phyloP scores from a whole-genome alignment of 2,797 vertebrate species.

The Etheostoma nigrum region DNA sequence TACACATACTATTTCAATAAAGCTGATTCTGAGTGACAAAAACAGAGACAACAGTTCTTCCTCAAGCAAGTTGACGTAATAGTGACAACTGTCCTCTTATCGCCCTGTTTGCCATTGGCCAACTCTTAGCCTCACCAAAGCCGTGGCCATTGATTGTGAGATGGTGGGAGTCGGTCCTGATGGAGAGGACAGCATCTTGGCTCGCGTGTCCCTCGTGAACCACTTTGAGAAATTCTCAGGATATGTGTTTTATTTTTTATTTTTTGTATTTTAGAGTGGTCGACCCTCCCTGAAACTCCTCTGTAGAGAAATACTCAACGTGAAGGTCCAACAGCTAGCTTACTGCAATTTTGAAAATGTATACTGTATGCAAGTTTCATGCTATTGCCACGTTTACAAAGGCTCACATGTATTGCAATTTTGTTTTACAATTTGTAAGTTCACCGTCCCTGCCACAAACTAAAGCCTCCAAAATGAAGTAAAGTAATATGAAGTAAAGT shows the following conservation, averaged over 20 bases:
- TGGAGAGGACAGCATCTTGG: conserved; percentile 91
- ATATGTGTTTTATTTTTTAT: neutral
- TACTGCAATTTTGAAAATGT: neutral
- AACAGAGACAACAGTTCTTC: neutral
- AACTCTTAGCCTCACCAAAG: conserved; percentile 87
- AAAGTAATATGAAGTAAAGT: no score
- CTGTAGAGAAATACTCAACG: conserved; percentile 88
- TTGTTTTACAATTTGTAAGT: neutral
- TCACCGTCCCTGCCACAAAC: neutral
- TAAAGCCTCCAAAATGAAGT: neutral
- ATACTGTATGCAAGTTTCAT: neutral
- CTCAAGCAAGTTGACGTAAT: neutral
- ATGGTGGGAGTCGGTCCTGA: conserved; percentile 94
- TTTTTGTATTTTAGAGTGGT: conserved; percentile 75
- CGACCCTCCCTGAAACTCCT: conserved; percentile 91
- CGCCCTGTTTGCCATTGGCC: neutral
- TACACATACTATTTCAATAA: neutral
- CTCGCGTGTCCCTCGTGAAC: conserved; percentile 95
- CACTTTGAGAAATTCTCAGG: conserved; percentile 87
- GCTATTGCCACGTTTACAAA: neutral
- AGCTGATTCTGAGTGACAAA: neutral
- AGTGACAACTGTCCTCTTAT: conserved; percentile 3
- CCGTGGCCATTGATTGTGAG: conserved; percentile 95
- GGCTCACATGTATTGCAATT: neutral
- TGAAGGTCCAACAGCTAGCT: conserved; percentile 87